Base-by-base conservation (phyloP, 2,113 vertebrate genomes). In the Mobula hypostoma region DNA sequence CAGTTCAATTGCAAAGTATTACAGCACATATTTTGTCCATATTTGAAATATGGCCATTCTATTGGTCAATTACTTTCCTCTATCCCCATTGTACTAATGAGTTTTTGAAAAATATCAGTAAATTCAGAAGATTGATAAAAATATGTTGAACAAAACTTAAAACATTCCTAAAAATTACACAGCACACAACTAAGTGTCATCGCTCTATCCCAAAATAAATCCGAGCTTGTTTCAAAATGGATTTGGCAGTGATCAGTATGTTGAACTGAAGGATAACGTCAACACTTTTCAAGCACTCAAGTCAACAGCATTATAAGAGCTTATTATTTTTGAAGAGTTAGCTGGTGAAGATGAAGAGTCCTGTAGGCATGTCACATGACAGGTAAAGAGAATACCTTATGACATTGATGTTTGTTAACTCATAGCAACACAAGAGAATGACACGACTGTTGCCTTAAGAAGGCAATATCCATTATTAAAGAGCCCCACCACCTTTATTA, bases 81-180 rank as follows among this genome's bases (percentile, higher is more conserved):
- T 72, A 66, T 8, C 32, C 90, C 9, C 90, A 40, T 48, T 66
- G 72, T 40, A 27, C 14, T 3, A n/a, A 8, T 40, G 32, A 48
- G 21, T 48, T 92, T 9, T 7, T 72, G 90, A 36, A 72, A 11
- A 92, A 17, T 48, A 36, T 17, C 68, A 72, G 36, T 32, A 92
- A 72, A 40, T 48, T 92, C 88, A 91, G 88, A 91, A 40, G 88
- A 91, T 40, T 91, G 66, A 91, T 40, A n/a, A 6, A 7, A 91
- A 91, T 29, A 70, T 63, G 68, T 70, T 91, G 88, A 91, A 40
- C 36, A n/a, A 70, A 32, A 88, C 32, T 32, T 90, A 5, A 70
- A 70, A 70, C 87, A 91, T 68, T 66, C 68, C 61, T 66, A 92
- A 92, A 40, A 72, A 40, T 92, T 27, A 36, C 27, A 88, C 56